phyloP scores from a whole-genome alignment of 2,888 invertebrate genomes.

The Arrhopalites spinosus region DNA sequence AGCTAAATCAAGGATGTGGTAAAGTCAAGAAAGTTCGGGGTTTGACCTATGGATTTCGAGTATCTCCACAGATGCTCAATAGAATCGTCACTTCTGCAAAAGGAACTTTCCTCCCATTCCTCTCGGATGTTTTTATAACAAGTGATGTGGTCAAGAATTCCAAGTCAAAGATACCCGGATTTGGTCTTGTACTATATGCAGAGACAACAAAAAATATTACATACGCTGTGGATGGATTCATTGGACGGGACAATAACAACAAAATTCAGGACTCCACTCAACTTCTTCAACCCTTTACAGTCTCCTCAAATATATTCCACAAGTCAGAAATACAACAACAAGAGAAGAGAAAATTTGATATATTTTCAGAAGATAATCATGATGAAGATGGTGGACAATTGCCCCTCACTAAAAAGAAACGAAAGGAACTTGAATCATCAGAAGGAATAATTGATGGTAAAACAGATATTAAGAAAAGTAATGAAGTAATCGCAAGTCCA shows the following conservation, averaged over 20 bases:
- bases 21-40: slow-evolving; percentile 94
- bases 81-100: slow-evolving; percentile 92
- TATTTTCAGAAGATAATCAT: slow-evolving; percentile 50
- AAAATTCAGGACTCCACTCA: background rate
- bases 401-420: slow-evolving; percentile 35
- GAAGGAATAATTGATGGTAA: slow-evolving; percentile 30
- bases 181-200: slow-evolving; percentile 53
- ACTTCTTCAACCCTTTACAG: background rate
- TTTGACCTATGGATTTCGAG: slow-evolving; percentile 82
- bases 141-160: slow-evolving; percentile 89
- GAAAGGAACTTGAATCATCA: background rate
- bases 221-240: slow-evolving; percentile 52
- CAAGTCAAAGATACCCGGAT: slow-evolving; percentile 79
- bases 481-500: slow-evolving; percentile 62
- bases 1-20: slow-evolving; percentile 69
- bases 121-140: slow-evolving; percentile 94
- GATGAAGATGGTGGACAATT: slow-evolving; percentile 9
- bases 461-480: slow-evolving; percentile 15
- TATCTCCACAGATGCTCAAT: slow-evolving; percentile 92
- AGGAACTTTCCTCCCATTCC: slow-evolving; percentile 83
- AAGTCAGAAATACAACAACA: slow-evolving; percentile 24
- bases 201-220: slow-evolving; percentile 52
- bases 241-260: slow-evolving; percentile 47
- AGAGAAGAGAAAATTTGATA: slow-evolving; percentile 47
- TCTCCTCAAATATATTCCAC: slow-evolving; percentile 35